A percentile compares a stretch with the other conserved stretches of the same genome.
Evolutionary conservation across 2,888 invertebrate species (phyloP).

Genomic region (Heliconius charithonia): DNA sequence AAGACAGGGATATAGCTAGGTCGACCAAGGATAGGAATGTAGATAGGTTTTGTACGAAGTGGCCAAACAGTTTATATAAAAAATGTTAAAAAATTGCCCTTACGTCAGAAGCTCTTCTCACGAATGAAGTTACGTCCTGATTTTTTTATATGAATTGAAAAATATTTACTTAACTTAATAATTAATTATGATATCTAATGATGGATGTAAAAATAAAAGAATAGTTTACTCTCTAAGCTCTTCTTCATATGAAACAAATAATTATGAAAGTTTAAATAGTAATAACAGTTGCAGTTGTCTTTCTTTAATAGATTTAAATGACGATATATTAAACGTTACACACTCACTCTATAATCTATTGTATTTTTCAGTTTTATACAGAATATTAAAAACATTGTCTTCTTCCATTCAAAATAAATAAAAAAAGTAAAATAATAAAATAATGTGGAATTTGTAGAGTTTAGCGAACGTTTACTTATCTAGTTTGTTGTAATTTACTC

Average conservation of each 20-base stretch:
- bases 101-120: constrained; percentile 23
- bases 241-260: not conserved
- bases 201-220: constrained; percentile 9
- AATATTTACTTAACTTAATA: constrained; percentile 18
- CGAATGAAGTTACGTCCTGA: constrained; percentile 23
- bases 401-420: constrained; percentile 23
- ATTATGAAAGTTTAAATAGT: not conserved
- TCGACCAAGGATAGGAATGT: constrained; percentile 63
- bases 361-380: constrained; percentile 15
- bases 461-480: constrained; percentile 32
- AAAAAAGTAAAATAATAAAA: constrained; percentile 5
- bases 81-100: constrained; percentile 53
- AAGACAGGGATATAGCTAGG: constrained; percentile 77
- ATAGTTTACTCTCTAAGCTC: constrained; percentile 6
- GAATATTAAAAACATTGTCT: not conserved
- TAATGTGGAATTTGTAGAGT: constrained; percentile 15
- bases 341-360: not conserved
- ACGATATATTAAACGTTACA: constrained; percentile 12
- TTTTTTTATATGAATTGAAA: constrained; percentile 8
- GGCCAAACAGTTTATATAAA: constrained; percentile 69
- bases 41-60: constrained; percentile 78
- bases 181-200: constrained; percentile 5
- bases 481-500: constrained; percentile 45
- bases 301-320: constrained; percentile 20
- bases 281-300: constrained; percentile 7